Evolutionary conservation across 2,888 invertebrate species (phyloP).

Genomic region (Pandemis heparana): DNA sequence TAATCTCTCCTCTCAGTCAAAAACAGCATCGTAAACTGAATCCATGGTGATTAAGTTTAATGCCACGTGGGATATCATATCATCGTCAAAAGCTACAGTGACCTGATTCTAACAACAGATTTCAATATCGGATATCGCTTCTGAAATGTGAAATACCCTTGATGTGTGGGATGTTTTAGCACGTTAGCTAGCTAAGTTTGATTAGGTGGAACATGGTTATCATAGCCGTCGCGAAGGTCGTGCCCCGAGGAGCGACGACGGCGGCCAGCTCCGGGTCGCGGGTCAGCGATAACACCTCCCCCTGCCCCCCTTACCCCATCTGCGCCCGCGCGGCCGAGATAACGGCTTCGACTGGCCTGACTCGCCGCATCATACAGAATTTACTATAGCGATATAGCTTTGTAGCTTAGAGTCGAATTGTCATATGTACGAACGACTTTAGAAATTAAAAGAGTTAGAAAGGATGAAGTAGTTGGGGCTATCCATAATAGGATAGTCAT

Average conservation of each 20-base stretch:
- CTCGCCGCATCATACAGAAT: slow-evolving; percentile 1
- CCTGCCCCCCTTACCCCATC: slow-evolving; percentile 4
- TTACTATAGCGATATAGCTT: not conserved
- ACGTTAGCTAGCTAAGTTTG: not conserved
- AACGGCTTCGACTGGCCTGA: slow-evolving; percentile 8
- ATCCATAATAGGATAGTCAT: too few relatives aligned
- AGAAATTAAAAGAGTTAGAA: not conserved
- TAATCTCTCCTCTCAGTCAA: too few relatives aligned
- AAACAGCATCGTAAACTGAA: too few relatives aligned
- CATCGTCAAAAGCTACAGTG: too few relatives aligned
- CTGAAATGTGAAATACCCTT: too few relatives aligned
- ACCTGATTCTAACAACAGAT: too few relatives aligned
- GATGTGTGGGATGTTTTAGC: too few relatives aligned
- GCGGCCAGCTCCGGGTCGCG: slow-evolving; percentile 36
- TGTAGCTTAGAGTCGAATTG: not conserved
- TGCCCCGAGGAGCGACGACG: slow-evolving; percentile 1
- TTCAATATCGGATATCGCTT: too few relatives aligned
- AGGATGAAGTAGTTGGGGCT: not conserved
- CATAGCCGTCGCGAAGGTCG: slow-evolving; percentile 22
- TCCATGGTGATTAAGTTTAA: too few relatives aligned
- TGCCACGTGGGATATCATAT: too few relatives aligned
- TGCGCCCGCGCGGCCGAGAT: slow-evolving; percentile 12
- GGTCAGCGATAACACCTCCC: slow-evolving; percentile 31
- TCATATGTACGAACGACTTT: not conserved
- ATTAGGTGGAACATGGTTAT: not conserved